Evolutionary conservation across 2,113 vertebrate genomes (phyloP), one percentile per base, ranked within the genome.

Genomic region (Anseranas semipalmata): DNA sequence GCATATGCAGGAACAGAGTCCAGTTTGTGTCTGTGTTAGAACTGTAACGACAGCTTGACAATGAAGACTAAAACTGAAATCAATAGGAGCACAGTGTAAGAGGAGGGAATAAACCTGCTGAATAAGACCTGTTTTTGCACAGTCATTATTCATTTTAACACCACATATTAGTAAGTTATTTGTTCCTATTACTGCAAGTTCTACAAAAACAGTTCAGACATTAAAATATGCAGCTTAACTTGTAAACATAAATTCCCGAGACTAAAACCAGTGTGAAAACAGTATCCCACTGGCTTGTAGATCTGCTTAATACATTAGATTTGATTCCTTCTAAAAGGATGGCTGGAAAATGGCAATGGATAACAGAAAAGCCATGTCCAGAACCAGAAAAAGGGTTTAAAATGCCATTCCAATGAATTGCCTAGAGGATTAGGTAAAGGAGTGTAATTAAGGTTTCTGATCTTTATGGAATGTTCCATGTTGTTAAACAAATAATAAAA

Each of bases 401-500:
- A 60, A 62, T 83, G 21, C 12, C 25, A 74, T 62, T 90, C 72
- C 37, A 76, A 5, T n/a, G n/a, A 59, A 76, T 45, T 87, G 78
- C 77, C 37, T 22, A 2, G 37, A 66, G 79, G 65, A 77, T 60
- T 87, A 91, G 74, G 68, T 52, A 62, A 20, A 63, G 66, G 9
- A 43, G 2, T 48, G 18, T 93, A 88, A 87, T 94, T 82, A 95
- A 60, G 28, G 37, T 93, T 76, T 91, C 86, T 87, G 68, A 74
- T 94, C 18, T 50, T 97, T 96, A 93, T 85, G 19, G 56, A 82
- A 91, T 75, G 95, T 93, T 83, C 71, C 52, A 15, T 96, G 92
- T 87, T 96, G 90, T 96, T 95, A 97, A 91, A 85, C 79, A 96
- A 96, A 90, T 89, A 92, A 70, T 91, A 95, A 97, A 97, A 97